These are phyloP conservation scores for Morpho achilles DNA, from an alignment of 2,888 invertebrate genomes.

Conservation along the genomic window DNA sequence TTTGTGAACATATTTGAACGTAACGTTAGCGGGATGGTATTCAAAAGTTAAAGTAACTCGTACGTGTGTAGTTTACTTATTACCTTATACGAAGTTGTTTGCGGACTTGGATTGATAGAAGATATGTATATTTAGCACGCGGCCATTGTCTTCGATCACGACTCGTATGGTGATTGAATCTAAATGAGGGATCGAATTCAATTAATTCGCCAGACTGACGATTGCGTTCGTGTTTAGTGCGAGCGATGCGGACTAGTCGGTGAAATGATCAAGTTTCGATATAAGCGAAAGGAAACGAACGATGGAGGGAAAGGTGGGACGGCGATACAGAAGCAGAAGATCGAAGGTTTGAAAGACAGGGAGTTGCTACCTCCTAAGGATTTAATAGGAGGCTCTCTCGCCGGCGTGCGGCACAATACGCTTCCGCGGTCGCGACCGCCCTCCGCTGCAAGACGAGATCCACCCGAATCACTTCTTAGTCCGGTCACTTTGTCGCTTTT, in stretches of 20 bases:
- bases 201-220: constrained; percentile 37
- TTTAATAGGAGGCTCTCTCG: constrained; percentile 57
- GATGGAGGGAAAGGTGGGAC: constrained; percentile 50
- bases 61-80: constrained; percentile 71
- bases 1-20: constrained; percentile 44
- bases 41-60: constrained; percentile 55
- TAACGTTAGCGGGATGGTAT: constrained; percentile 43
- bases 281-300: constrained; percentile 80
- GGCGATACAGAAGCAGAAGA: constrained; percentile 70
- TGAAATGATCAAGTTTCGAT: constrained; percentile 83
- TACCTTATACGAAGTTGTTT: constrained; percentile 54
- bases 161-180: constrained; percentile 50
- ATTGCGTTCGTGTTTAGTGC: constrained; percentile 36
- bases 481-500: constrained; percentile 62
- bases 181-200: constrained; percentile 36
- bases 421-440: constrained; percentile 63
- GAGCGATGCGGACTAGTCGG: constrained; percentile 56
- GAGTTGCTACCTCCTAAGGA: constrained; percentile 72
- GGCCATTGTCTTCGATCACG: constrained; percentile 58
- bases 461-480: constrained; percentile 46
- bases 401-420: constrained; percentile 67
- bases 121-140: constrained; percentile 59
- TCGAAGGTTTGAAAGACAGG: constrained; percentile 62
- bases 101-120: constrained; percentile 42
- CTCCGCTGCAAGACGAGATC: constrained; percentile 48